Percentiles rank a stretch among this genome's conserved stretches.
Conservation (phyloP, 1,140 invertebrate species). For the Aphaenogaster ashmeadi region DNA sequence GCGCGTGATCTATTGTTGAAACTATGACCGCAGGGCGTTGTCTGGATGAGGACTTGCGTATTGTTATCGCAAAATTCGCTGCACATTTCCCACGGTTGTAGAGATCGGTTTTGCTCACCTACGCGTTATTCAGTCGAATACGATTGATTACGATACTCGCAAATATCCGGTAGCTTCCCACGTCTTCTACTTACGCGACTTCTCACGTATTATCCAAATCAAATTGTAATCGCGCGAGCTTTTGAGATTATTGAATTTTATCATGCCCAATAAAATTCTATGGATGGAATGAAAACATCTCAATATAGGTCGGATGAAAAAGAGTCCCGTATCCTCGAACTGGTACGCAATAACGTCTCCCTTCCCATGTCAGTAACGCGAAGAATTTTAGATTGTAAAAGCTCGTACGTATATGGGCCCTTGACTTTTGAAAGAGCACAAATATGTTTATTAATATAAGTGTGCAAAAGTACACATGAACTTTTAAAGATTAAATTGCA, state of each 20-base stretch:
- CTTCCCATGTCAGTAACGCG: not conserved
- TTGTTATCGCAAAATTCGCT: not conserved
- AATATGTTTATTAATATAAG: not conserved
- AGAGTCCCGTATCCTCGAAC: not conserved
- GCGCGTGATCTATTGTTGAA: not conserved
- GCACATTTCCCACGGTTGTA: not conserved
- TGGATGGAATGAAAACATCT: not conserved
- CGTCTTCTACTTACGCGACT: not conserved
- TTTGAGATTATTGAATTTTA: slow-evolving; percentile 12
- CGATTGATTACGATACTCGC: not conserved
- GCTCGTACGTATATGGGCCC: too few relatives aligned
- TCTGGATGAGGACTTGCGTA: not conserved
- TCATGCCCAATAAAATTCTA: not conserved
- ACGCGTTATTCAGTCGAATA: not conserved
- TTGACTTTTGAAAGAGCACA: not conserved
- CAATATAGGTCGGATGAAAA: not conserved
- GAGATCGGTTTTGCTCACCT: not conserved
- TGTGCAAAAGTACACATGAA: not conserved
- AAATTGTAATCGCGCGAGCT: slow-evolving; percentile 4
- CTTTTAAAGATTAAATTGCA: not conserved
- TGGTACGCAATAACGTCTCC: not conserved
- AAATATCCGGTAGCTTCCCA: not conserved
- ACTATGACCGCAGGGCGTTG: not conserved
- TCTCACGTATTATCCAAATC: not conserved
- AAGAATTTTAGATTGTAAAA: slow-evolving; percentile 4